Evolutionary conservation across 1,140 invertebrate species (phyloP).

Genomic region (Pogonomyrmex californicus): DNA sequence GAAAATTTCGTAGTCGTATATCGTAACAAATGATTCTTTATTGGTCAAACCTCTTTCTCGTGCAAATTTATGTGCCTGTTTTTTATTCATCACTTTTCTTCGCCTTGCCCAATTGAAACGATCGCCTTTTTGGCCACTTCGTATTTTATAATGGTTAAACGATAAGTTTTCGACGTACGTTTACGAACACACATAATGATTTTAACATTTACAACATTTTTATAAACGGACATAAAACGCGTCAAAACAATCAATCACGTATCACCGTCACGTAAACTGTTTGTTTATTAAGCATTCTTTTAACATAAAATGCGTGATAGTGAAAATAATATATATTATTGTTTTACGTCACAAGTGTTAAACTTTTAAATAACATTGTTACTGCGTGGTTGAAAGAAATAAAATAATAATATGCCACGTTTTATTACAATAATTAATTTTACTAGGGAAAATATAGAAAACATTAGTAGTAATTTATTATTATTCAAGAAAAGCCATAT

Average conservation of each 20-base stretch:
- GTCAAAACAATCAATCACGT: neutral
- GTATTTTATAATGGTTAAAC: slow-evolving; percentile 10
- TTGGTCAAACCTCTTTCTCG: slow-evolving; percentile 34
- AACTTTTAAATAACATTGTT: slow-evolving; percentile 11
- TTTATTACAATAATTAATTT: slow-evolving; percentile 22
- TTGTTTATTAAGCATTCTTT: neutral
- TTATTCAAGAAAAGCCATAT: neutral
- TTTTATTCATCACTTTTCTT: slow-evolving; percentile 29
- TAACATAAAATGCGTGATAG: neutral
- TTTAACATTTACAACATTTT: neutral
- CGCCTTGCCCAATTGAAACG: neutral
- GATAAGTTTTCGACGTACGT: neutral
- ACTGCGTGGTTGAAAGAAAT: neutral
- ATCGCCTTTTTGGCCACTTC: neutral
- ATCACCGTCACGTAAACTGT: neutral
- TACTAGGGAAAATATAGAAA: neutral
- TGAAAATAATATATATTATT: neutral
- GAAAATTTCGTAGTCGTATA: slow-evolving; percentile 49
- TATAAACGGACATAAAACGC: neutral
- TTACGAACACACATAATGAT: neutral
- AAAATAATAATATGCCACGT: neutral
- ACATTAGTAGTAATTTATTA: neutral
- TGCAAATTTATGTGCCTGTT: slow-evolving; percentile 49
- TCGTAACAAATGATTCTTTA: slow-evolving; percentile 53
- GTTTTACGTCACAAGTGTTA: neutral